A percentile compares a stretch with the other conserved stretches of the same genome.
Conservation (phyloP, 2,888 invertebrate genomes). For the Mesochorus sp. region DNA sequence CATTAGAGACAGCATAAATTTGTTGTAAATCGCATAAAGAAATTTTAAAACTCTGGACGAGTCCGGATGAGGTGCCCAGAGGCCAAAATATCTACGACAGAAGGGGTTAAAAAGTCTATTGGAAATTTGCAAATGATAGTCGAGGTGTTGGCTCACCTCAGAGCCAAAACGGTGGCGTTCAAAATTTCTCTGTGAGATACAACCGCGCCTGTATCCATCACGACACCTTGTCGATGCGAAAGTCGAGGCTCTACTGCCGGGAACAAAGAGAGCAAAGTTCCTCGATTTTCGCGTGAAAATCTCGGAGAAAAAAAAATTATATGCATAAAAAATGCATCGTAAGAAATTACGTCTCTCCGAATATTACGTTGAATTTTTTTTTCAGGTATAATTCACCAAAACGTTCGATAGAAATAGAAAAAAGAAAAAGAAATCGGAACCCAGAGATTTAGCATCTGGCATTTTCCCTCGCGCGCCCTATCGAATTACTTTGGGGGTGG, state of each 20-base stretch:
- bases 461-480: not conserved
- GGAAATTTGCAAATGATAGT: no score
- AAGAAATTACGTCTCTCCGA: not conserved
- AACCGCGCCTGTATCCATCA: constrained; percentile 5
- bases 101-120: no score
- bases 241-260: not conserved
- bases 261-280: not conserved
- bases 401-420: no score
- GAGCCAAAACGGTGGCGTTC: constrained; percentile 26
- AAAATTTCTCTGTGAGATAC: constrained; percentile 41
- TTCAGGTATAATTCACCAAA: not conserved
- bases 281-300: not conserved
- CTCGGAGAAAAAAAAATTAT: not conserved
- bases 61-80: constrained; percentile 30
- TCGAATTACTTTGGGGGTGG: not conserved
- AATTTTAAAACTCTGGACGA: constrained; percentile 15
- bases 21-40: constrained; percentile 66
- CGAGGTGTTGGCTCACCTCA: constrained; percentile 33
- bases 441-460: not conserved
- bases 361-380: not conserved
- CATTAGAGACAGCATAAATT: constrained; percentile 60
- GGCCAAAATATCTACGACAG: constrained; percentile 37
- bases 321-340: constrained; percentile 18
- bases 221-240: not conserved
- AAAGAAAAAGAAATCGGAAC: not conserved